Conservation (phyloP, 1,140 invertebrate genomes). For the Conus betulinus region DNA sequence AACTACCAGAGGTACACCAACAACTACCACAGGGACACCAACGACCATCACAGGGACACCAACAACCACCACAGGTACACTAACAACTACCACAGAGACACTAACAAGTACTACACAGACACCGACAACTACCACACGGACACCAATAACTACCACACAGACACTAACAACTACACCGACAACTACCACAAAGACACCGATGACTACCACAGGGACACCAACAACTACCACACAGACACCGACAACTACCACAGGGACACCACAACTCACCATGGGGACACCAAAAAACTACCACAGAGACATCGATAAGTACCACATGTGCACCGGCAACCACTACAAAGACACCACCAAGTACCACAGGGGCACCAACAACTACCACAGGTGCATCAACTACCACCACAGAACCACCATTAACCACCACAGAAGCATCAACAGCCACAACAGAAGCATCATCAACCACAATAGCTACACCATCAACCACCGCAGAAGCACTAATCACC, state of each 20-base stretch:
- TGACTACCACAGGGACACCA: background rate
- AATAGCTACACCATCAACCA: background rate
- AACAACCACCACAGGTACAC: conserved; percentile 14
- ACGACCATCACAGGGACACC: background rate
- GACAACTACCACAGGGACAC: background rate
- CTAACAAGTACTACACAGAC: background rate
- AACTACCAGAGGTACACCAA: conserved; percentile 18
- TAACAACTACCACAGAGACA: conserved; percentile 20
- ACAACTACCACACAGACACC: background rate
- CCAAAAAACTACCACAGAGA: background rate
- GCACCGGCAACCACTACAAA: background rate
- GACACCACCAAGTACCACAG: background rate
- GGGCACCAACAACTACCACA: background rate
- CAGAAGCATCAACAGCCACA: background rate
- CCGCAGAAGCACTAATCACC: background rate
- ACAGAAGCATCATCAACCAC: background rate
- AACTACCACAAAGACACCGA: background rate
- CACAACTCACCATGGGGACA: background rate
- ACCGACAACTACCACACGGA: background rate
- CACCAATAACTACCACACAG: background rate
- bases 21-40: background rate
- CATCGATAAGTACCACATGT: background rate
- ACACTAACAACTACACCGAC: background rate
- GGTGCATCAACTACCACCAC: background rate
- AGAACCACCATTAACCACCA: background rate